Evolutionary conservation across 2,797 vertebrate species (phyloP), one percentile per base, ranked within the genome.

Genomic region (Sebastes oblongus): DNA sequence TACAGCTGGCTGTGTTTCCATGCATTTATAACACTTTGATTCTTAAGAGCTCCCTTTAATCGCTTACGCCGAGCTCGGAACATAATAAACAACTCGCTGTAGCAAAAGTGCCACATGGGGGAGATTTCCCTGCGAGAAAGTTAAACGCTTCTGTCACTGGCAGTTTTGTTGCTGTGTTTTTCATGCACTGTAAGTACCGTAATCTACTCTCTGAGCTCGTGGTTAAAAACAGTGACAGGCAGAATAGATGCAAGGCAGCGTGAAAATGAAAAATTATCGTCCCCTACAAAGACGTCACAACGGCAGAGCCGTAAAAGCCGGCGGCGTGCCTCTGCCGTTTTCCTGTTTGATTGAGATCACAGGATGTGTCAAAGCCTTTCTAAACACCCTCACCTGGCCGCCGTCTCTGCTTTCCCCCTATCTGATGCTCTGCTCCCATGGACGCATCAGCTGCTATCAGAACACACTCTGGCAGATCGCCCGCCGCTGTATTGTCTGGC

Each of bases 1-100:
- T 98, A 97, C 97, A 97, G 97, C 97, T 96, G 95, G 96, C 97
- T 97, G 97, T 98, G 97, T 98, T 99, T 98, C 96, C 97, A 99
- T 99, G 98, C 98, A 99, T 99, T 98, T 98, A 97, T 98, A 99
- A 98, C 96, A 95, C 97, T 97, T 97, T 97, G 97, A 97, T 98
- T 98, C 97, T 97, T 97, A 97, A 97, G 96, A 97, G 97, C 96
- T 96, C 94, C 94, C 96, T 98, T 98, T 98, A 99, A 99, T 99
- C 97, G 97, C 97, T 98, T 97, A 97, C 96, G 96, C 97, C 96
- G 95, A 95, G 97, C 97, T 96, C 92, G 84, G 96, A 97, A 97
- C 97, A 97, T 98, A 98, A 99, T 98, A 99, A 99, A 98, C 98
- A 98, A 98, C 95, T 96, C 93, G 95, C 96, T 95, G 96, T 95